These are phyloP conservation scores for Uria aalge DNA, from an alignment of 2,113 vertebrate genomes.

Conservation along the genomic window DNA sequence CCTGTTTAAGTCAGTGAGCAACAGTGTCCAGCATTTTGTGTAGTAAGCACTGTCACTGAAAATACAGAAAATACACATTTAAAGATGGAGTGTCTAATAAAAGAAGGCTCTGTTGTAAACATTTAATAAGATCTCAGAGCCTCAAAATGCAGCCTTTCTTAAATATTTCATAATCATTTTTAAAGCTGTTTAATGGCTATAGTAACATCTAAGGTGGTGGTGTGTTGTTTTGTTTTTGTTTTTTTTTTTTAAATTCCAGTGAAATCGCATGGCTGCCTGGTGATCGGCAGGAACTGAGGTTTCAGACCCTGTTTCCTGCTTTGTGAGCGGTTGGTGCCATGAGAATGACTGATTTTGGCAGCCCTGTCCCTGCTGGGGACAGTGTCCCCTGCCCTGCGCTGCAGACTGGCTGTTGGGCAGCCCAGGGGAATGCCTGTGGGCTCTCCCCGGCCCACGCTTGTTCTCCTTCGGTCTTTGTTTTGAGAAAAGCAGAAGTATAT, in stretches of 20 bases:
- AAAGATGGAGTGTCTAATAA: neutral
- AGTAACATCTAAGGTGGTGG: neutral
- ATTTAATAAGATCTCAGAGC: neutral
- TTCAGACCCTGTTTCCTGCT: neutral
- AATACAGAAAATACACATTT: neutral
- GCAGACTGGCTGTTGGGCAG: neutral
- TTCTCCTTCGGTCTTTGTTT: neutral
- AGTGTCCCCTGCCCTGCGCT: neutral
- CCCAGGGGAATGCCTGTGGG: fast-evolving
- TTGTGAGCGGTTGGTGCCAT: neutral
- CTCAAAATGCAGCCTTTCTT: neutral
- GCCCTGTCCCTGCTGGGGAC: too few species aligned
- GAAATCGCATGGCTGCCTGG: neutral
- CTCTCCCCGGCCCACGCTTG: neutral
- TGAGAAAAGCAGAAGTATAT: neutral
- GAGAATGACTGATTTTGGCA: neutral
- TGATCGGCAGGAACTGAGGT: neutral
- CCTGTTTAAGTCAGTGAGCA: neutral
- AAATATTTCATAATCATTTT: neutral
- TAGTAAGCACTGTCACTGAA: neutral
- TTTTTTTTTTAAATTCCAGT: neutral
- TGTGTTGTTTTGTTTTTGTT: too few species aligned
- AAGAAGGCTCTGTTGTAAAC: neutral
- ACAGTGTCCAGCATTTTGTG: neutral
- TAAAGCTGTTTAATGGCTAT: neutral